Conservation (phyloP, 2,797 vertebrate genomes). For the Gymnocypris eckloni region DNA sequence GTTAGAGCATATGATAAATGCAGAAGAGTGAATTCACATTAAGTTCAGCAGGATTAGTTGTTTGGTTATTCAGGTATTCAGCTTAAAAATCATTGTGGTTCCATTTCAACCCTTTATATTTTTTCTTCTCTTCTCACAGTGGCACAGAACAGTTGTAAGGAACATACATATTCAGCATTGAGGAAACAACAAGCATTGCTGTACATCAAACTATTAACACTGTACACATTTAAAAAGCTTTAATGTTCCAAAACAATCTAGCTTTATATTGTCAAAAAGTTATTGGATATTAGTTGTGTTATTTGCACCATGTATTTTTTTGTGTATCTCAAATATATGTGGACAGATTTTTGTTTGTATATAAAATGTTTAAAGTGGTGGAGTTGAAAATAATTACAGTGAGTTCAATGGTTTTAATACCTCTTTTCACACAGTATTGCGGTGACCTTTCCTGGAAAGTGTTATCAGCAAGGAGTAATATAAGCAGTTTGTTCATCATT, state of each 20-base stretch:
- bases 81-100: background rate
- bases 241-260: background rate
- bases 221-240: no score
- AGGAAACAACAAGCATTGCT: conserved; percentile 8
- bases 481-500: background rate
- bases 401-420: conserved; percentile 10
- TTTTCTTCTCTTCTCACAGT: conserved; percentile 36
- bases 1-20: background rate
- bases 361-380: background rate
- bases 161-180: conserved; percentile 39
- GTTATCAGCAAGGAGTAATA: conserved; percentile 5
- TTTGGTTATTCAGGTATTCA: background rate
- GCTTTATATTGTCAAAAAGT: background rate
- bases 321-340: background rate
- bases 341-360: background rate
- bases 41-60: background rate
- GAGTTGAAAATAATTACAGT: background rate
- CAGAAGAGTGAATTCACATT: background rate
- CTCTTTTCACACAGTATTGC: background rate
- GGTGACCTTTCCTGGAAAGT: background rate
- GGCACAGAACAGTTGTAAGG: conserved; percentile 1
- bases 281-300: background rate
- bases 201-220: conserved; percentile 5
- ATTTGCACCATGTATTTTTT: background rate
- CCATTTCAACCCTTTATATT: background rate